Evolutionary conservation across 2,888 invertebrate species (phyloP).

Genomic region (Parnassius mnemosyne): DNA sequence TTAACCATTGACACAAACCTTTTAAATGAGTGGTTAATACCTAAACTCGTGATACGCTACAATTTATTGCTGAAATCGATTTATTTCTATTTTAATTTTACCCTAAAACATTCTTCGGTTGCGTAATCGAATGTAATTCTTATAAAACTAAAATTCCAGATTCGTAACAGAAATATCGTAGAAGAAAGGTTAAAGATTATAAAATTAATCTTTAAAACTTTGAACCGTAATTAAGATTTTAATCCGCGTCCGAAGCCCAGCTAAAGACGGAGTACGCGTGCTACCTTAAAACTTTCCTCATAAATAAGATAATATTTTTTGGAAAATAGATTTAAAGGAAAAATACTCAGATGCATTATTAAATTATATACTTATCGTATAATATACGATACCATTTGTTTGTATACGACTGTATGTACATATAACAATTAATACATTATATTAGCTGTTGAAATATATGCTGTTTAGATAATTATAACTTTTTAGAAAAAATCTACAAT

Average conservation of each 20-base stretch:
- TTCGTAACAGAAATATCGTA: conserved; percentile 44
- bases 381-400: no score
- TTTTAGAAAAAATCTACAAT: no score
- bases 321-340: neutral
- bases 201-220: conserved; percentile 67
- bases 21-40: conserved; percentile 21
- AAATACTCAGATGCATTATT: no score
- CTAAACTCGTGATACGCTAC: neutral
- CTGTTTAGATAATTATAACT: no score
- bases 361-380: no score
- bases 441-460: no score
- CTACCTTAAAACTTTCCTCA: conserved; percentile 60
- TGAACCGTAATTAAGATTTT: conserved; percentile 70
- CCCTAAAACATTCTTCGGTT: neutral
- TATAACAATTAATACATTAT: no score
- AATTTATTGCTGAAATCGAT: conserved; percentile 9
- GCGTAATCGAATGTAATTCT: neutral
- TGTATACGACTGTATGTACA: no score
- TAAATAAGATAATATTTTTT: conserved; percentile 55
- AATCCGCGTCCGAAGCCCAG: conserved; percentile 56
- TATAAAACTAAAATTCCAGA: conserved; percentile 35
- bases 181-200: conserved; percentile 54
- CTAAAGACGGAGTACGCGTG: conserved; percentile 56
- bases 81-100: neutral
- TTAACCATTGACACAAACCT: conserved; percentile 27